Base-by-base conservation (phyloP, 2,113 vertebrate species). In the Mustela nigripes region DNA sequence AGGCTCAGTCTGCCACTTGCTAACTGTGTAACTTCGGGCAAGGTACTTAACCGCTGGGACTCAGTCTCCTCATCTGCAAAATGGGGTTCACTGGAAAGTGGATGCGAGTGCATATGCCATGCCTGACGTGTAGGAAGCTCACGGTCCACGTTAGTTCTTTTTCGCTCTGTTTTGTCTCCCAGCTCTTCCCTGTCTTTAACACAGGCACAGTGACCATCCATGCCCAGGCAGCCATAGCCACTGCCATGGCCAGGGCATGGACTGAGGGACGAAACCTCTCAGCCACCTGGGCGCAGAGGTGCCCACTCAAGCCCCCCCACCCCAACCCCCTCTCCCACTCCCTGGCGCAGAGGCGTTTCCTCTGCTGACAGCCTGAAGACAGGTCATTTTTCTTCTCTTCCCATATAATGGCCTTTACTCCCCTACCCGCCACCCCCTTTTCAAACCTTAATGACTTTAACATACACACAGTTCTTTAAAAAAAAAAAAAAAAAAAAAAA, bases 391-490 rank as follows among this genome's bases (percentile, higher is more conserved):
- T 97, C 98, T 97, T 97, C 97, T 73, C 94, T 76, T 95, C 93
- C 91, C 58, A 94, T 87, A 89, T 91, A 91, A 96, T 88, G 84
- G 97, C 93, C 95, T 97, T 96, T 96, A 81, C 96, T 93, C 92
- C 86, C 81, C 90, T 67, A 4, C 76, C 60, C 58, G 0, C 15
- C 69, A 78, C 31, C 67, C 63, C 91, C 93, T 85, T 97, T 73
- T 19, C 39, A 88, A 96, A 39, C 79, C 79, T 97, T 98, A 98
- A 98, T 97, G 98, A 96, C 97, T 98, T 98, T 98, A 98, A 97
- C 98, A 98, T 97, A 97, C 91, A 96, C 97, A 93, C 91, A 89
- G 69, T 73, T 94, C 78, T 97, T 92, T 8, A 76, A 76, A 76
- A 76, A 74, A 93, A 96, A 95, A 31, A 76, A 36, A 36, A 95